A percentile compares a stretch with the other conserved stretches of the same genome.
These are phyloP conservation scores for Escarpia spicata DNA, from an alignment of 2,888 invertebrate species.

Conservation along the genomic window DNA sequence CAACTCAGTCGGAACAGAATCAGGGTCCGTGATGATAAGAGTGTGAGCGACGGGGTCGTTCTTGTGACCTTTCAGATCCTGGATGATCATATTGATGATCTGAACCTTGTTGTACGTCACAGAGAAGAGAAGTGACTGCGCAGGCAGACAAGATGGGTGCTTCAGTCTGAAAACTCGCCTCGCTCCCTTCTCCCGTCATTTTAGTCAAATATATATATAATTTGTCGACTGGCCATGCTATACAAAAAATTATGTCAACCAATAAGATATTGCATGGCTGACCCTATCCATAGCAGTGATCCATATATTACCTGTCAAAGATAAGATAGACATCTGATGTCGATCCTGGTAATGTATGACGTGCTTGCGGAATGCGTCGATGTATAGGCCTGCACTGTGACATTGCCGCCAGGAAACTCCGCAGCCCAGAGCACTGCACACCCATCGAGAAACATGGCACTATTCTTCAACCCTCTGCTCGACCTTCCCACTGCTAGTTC, in stretches of 20 bases:
- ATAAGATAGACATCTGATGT: slow-evolving; percentile 20
- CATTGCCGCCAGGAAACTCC: slow-evolving; percentile 20
- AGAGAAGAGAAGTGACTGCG: background rate
- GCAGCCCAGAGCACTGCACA: slow-evolving; percentile 23
- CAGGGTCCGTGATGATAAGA: slow-evolving; percentile 19
- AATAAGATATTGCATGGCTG: no score
- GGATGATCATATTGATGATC: no score
- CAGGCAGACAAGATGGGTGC: no score
- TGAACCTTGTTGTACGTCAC: background rate
- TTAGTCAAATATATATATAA: no score
- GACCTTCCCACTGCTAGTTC: slow-evolving; percentile 8
- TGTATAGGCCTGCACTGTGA: slow-evolving; percentile 19
- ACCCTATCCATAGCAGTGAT: no score
- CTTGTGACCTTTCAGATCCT: background rate
- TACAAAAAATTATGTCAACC: no score
- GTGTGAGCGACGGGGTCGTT: slow-evolving; percentile 22
- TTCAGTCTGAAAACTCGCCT: no score
- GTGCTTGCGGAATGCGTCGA: slow-evolving; percentile 20
- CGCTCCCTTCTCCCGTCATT: no score
- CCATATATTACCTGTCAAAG: background rate
- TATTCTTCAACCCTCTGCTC: background rate
- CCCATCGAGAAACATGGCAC: slow-evolving; percentile 20
- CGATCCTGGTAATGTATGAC: slow-evolving; percentile 18
- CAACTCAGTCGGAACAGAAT: slow-evolving; percentile 3
- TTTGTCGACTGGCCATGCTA: no score